Base-by-base conservation (phyloP, 2,888 invertebrate species). In the Tolmerus cingulatus region DNA sequence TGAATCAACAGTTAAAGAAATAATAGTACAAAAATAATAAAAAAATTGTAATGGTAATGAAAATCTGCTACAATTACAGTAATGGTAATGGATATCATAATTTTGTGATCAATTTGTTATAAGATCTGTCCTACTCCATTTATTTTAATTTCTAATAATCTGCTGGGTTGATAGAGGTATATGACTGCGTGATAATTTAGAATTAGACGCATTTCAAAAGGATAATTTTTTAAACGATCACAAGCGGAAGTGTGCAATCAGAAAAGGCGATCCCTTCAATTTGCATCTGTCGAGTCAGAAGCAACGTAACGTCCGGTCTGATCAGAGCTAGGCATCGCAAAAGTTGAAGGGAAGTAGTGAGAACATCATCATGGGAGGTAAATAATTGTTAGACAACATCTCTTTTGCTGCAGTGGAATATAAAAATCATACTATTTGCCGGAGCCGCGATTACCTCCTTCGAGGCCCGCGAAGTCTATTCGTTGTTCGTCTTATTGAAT, bases 351-450 rank as follows among this genome's bases (percentile, higher is more conserved):
- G 27, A 81, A 81, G 81, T 81, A 51, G 51, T 81, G 81, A 81
- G 81, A 81, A 81, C 51, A 81, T 55, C 81, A 51, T 81, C 81
- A 51, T 81, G 81, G 81, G 81, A 81, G 81, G 81, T 81, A 81
- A 81, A 81, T 81, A 81, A 81, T 81, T 81, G 81, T 81, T 81
- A 81, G 81, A 81, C 81, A 81, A 81, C 55, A 81, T 81, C 81
- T 81, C 81, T 81, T 66, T 78, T 30, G 14, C 51, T 55, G 55
- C 81, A 81, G n/a, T 55, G 34, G 55, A 81, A 81, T 51, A 30
- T 51, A 51, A 81, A 81, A 81, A 81, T 81, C 81, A 34, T 81
- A 81, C 81, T 81, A 81, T 81, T 51, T 55, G 81, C 81, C 81
- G 81, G 51, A 30, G 55, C 81, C 81, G 81, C 55, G 81, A 55